Evolutionary conservation across 2,113 vertebrate genomes (phyloP).

Genomic region (Melospiza georgiana): DNA sequence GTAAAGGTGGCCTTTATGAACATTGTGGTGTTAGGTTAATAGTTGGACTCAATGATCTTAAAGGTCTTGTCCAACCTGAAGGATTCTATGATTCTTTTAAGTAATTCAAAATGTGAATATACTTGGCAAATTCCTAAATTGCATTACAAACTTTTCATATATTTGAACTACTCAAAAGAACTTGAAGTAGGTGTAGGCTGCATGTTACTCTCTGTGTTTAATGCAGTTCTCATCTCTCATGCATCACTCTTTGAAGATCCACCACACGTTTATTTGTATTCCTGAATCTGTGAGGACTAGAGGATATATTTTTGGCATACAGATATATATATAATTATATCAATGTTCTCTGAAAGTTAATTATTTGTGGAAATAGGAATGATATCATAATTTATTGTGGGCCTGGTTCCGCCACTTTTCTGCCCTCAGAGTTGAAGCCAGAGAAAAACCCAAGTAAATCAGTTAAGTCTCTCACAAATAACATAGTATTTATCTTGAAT

Average conservation of each 20-base stretch:
- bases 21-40: accelerated
- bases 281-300: not conserved
- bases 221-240: not conserved
- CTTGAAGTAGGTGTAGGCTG: not conserved
- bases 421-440: not conserved
- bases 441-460: not conserved
- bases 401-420: not conserved
- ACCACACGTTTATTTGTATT: not conserved
- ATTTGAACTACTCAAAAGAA: not conserved
- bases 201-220: not conserved
- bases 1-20: accelerated
- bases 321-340: not conserved
- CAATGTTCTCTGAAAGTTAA: not conserved
- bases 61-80: not conserved
- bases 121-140: not conserved
- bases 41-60: not conserved
- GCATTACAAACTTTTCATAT: not conserved
- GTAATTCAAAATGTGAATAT: not conserved
- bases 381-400: not conserved
- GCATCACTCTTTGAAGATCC: not conserved
- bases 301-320: not conserved
- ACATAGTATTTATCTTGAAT: not conserved
- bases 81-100: not conserved
- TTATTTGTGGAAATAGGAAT: not conserved
- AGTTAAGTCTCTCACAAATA: not conserved